These are phyloP conservation scores for Halcyon smyrnensis DNA, from an alignment of 2,797 vertebrate species.

Conservation along the genomic window DNA sequence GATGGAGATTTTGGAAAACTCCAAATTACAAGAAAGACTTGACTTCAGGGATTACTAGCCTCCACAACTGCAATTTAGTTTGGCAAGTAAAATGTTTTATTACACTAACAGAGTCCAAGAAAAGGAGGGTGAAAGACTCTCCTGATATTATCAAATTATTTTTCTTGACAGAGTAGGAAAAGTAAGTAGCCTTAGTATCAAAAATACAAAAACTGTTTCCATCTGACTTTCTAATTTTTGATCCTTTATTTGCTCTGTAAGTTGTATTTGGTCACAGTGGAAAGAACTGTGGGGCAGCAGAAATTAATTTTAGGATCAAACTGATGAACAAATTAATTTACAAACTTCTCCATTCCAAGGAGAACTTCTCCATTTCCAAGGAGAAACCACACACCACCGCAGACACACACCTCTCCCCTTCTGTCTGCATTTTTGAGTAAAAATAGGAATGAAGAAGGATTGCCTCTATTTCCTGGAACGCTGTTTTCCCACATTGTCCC, in stretches of 20 bases:
- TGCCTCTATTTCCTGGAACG: neutral
- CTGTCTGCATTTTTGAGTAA: neutral
- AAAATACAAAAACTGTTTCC: neutral
- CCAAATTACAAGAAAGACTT: neutral
- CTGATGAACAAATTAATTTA: conserved; percentile 7
- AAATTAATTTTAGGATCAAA: conserved; percentile 2
- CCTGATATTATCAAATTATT: neutral
- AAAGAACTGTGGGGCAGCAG: neutral
- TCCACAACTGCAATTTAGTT: neutral
- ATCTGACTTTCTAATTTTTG: conserved; percentile 9
- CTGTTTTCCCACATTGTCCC: neutral
- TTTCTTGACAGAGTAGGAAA: neutral
- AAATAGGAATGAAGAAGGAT: neutral
- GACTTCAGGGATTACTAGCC: neutral
- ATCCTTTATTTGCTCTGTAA: neutral
- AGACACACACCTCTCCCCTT: neutral
- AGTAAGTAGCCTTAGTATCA: neutral
- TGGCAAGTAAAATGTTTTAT: neutral
- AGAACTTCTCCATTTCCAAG: neutral
- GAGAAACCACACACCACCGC: neutral
- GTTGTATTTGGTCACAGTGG: neutral
- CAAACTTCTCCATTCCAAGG: neutral
- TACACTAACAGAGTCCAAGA: neutral
- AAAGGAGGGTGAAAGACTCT: neutral
- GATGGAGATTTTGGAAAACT: neutral